phyloP scores from a whole-genome alignment of 2,888 invertebrate genomes.

The Ctena decussata region DNA sequence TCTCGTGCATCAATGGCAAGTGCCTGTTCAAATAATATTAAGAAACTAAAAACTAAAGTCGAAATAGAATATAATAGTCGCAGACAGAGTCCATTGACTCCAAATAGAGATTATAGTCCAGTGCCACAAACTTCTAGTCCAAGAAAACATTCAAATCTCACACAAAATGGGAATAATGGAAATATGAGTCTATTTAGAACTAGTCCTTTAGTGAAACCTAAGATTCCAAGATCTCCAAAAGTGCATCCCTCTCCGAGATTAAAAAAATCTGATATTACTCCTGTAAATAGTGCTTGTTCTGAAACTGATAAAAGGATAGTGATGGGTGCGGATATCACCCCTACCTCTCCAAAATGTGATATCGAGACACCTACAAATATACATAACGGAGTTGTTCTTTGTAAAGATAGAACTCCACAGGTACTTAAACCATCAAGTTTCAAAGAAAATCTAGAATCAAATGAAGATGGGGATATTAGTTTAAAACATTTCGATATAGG shows the following conservation, averaged over 20 bases:
- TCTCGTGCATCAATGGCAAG: constrained; percentile 74
- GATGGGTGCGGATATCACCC: constrained; percentile 63
- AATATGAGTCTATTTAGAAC: constrained; percentile 74
- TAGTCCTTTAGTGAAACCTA: constrained; percentile 71
- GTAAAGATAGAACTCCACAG: neutral
- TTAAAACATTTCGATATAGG: constrained; percentile 13
- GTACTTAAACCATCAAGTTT: neutral
- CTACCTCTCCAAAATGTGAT: constrained; percentile 47
- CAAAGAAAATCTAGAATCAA: neutral
- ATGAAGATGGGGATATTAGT: neutral
- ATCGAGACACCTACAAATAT: constrained; percentile 63
- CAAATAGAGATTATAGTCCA: constrained; percentile 72
- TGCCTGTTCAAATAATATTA: constrained; percentile 54
- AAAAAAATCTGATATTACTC: constrained; percentile 48
- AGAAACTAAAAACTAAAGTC: constrained; percentile 70
- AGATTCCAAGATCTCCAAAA: constrained; percentile 75
- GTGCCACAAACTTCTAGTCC: constrained; percentile 75
- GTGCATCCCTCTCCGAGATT: constrained; percentile 75
- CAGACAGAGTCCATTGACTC: constrained; percentile 69
- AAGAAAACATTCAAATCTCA: constrained; percentile 69
- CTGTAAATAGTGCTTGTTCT: neutral
- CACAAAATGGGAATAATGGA: constrained; percentile 71
- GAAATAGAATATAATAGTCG: constrained; percentile 66
- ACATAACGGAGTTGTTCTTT: constrained; percentile 33
- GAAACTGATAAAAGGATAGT: constrained; percentile 34